Evolutionary conservation across 2,797 vertebrate genomes (phyloP), one percentile per base, ranked within the genome.

Genomic region (Adelosebastes latens): DNA sequence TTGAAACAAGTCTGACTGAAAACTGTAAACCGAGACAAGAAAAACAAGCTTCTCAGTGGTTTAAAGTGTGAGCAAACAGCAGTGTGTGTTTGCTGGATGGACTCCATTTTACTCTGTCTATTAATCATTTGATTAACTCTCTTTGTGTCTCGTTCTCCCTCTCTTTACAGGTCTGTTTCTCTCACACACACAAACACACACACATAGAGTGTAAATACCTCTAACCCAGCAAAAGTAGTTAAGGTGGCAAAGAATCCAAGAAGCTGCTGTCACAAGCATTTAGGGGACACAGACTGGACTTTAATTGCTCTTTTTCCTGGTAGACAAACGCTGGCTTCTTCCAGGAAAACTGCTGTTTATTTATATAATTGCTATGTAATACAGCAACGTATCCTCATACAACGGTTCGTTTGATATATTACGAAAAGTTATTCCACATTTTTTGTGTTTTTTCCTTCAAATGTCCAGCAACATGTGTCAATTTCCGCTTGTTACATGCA

Each of bases 231-330:
- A 72, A 59, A 86, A 18, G 68, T 84, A 73, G 76, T 87, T 82
- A 84, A 73, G 80, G 75, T 79, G 60, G 62, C 73, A 83, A 86
- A 58, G 68, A 73, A 65, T 75, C 68, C 20, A 65, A 81, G 18
- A 32, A 14, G 72, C 64, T 83, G 70, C 87, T 88, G 88, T 90
- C 91, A 87, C 74, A 88, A 81, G 61, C 67, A 69, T 89, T 92
- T 82, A 91, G 36, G 16, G 61, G 74, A 77, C 66, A 67, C 59
- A 80, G 52, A 73, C 24, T 20, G 52, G 67, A 79, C 39, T 69
- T 71, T 75, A 83, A 83, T 79, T 86, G 67, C 46, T 73, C 20
- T 56, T 80, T 74, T 64, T 72, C 75, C 61, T 56, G 42, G 31
- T 27, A 69, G 56, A 78, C 18, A 82, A 76, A 81, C 20, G 9